Evolutionary conservation across 2,888 invertebrate species (phyloP), one percentile per base, ranked within the genome.

Genomic region (Crocallis elinguaria): DNA sequence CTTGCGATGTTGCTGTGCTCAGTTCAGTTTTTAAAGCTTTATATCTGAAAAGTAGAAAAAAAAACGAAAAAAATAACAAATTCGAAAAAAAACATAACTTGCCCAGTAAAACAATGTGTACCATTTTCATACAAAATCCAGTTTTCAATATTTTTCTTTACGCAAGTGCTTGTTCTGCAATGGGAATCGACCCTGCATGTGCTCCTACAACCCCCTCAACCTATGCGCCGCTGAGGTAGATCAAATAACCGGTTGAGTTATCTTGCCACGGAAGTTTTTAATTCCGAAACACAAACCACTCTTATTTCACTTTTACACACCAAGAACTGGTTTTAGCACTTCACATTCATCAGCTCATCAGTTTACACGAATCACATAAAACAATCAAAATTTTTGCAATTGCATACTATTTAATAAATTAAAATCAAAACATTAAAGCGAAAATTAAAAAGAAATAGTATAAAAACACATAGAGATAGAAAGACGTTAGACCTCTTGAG

Each of bases 1-100:
- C 99, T 80, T 98, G 97, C 77, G 95, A 94, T 9, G 97, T 96
- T 33, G 98, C 97, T 62, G 95, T 94, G 66, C 96, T 89, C 67
- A 99, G 95, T 86, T 98, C 98, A 73, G 95, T 95, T 89, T 97
- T 96, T 76, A 96, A 92, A 79, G 93, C 92, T 67, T 93, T 92
- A 91, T 94, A 95, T 76, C 94, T 94, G 73, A 69, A 87, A 83
- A 13, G 3, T 30, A 6, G 23, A 23, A 4, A 23, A 1, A 23
- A 8, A 8, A 23, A 23, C 23, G 6, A 23, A 1, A 6, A 4
- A 23, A 23, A 23, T 23, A 23, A 23, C 23, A n/a, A n/a, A n/a
- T n/a, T n/a, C n/a, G n/a, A n/a, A n/a, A n/a, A n/a, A n/a, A n/a
- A n/a, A n/a, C n/a, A n/a, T n/a, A n/a, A n/a, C n/a, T n/a, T n/a